phyloP scores from a whole-genome alignment of 2,797 vertebrate genomes.

The Onychomys torridus region DNA sequence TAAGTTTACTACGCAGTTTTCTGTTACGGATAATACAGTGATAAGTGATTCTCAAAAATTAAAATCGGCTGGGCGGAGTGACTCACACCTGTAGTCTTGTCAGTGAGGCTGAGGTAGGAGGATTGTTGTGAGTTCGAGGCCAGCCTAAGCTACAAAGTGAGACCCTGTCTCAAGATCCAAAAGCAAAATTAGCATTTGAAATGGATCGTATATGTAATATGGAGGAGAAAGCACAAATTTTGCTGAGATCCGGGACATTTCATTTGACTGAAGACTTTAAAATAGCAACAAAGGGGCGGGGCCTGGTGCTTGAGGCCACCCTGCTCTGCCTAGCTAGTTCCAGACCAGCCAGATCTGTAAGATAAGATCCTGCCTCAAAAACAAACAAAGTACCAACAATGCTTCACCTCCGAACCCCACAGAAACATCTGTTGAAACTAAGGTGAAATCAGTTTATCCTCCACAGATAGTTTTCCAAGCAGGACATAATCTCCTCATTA shows the following conservation, averaged over 20 bases:
- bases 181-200: conserved; percentile 34
- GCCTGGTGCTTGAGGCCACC: background rate
- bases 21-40: background rate
- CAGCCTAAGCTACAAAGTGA: background rate
- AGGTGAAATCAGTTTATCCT: conserved; percentile 40
- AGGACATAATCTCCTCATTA: background rate
- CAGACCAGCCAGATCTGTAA: background rate
- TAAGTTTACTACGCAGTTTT: background rate
- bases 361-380: background rate
- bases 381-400: background rate
- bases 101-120: background rate
- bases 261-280: background rate
- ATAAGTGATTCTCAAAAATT: background rate
- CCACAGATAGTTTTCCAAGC: background rate
- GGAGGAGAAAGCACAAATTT: background rate
- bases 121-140: background rate
- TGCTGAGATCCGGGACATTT: background rate
- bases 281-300: background rate
- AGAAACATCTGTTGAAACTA: background rate
- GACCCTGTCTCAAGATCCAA: background rate
- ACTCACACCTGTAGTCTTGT: background rate
- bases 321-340: background rate
- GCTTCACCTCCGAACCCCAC: background rate
- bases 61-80: background rate
- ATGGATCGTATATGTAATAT: background rate